Conservation (phyloP, 2,888 invertebrate species). For the Microplitis deprimator region DNA sequence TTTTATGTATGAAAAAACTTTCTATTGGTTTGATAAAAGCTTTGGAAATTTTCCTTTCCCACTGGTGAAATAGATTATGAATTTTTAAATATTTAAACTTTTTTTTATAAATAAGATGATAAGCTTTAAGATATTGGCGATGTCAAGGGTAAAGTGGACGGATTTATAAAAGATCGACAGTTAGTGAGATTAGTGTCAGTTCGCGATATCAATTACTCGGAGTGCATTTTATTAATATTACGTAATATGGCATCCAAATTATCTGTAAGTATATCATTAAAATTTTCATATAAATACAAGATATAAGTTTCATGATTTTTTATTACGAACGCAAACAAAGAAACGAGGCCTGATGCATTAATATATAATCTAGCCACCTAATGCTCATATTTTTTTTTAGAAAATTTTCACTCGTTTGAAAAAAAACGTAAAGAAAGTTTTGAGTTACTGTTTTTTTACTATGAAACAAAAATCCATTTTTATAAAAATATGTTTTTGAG, state of each 20-base stretch:
- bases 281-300: background rate
- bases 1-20: background rate
- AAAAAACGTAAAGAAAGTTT: no score
- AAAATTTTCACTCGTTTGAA: no score
- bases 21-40: background rate
- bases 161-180: conserved; percentile 65
- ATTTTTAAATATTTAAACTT: background rate
- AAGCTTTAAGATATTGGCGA: conserved; percentile 10
- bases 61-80: background rate
- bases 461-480: no score
- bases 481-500: no score
- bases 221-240: conserved; percentile 29
- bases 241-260: conserved; percentile 51
- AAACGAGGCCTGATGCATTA: no score
- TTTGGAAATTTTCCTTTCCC: background rate
- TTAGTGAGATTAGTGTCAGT: conserved; percentile 56
- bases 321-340: background rate
- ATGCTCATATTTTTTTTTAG: no score
- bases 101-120: background rate
- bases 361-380: no score
- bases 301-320: background rate
- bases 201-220: conserved; percentile 52
- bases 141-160: conserved; percentile 64
- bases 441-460: no score
- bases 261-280: conserved; percentile 49